Evolutionary conservation across 2,888 invertebrate species (phyloP).

Genomic region (Prenolepis imparis): DNA sequence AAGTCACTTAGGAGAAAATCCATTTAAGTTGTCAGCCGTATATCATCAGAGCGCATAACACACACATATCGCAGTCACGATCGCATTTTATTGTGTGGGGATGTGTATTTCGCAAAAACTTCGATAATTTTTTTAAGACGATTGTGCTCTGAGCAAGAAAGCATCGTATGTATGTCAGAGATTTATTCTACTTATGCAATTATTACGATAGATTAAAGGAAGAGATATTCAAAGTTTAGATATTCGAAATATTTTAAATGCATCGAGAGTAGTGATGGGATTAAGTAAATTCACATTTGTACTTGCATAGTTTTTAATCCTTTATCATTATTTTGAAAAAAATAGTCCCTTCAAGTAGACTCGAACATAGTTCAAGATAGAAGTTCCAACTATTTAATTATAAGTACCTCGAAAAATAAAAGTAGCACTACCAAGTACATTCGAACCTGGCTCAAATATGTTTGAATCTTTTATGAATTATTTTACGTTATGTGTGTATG

Average conservation of each 20-base stretch:
- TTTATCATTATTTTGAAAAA: too few species aligned
- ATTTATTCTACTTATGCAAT: background rate
- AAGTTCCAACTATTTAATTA: too few species aligned
- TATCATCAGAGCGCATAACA: background rate
- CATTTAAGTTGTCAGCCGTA: background rate
- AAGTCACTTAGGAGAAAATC: conserved; percentile 19
- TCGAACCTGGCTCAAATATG: too few species aligned
- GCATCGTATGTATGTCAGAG: too few species aligned
- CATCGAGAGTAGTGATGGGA: background rate
- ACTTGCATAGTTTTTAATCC: too few species aligned
- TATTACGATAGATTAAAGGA: background rate
- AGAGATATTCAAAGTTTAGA: background rate
- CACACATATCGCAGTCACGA: background rate
- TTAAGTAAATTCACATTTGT: too few species aligned
- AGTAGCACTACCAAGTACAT: too few species aligned
- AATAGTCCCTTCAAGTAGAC: too few species aligned
- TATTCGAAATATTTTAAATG: background rate
- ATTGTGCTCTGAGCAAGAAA: background rate
- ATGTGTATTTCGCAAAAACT: background rate
- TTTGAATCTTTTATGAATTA: too few species aligned
- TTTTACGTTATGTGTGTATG: too few species aligned
- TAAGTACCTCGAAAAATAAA: too few species aligned
- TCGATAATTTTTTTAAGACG: background rate
- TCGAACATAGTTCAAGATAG: too few species aligned
- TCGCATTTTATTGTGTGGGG: conserved; percentile 2